These are phyloP conservation scores for Scolanthus callimorphus DNA, from an alignment of 92 coral and sea anemone species.

Conservation along the genomic window DNA sequence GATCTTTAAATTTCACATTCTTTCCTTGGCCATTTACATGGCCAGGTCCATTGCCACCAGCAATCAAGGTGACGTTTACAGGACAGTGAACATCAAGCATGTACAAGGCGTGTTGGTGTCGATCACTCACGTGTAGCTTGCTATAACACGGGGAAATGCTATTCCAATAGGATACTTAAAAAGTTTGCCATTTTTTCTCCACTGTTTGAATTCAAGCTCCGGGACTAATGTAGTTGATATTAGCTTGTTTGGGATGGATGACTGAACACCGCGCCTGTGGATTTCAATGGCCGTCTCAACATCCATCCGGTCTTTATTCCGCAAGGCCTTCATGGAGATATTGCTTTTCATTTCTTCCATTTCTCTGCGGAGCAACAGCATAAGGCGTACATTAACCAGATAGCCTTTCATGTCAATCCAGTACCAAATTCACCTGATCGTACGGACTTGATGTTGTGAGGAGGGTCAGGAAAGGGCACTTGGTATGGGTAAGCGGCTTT, in stretches of 20 bases:
- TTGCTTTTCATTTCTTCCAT: slow-evolving; percentile 11
- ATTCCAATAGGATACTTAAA: slow-evolving; percentile 32
- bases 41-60: slow-evolving; percentile 44
- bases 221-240: no score
- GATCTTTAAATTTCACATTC: slow-evolving; percentile 29
- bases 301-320: slow-evolving; percentile 9
- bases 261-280: not conserved
- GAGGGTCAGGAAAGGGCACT: no score
- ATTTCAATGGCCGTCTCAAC: not conserved
- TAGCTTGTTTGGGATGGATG: slow-evolving; percentile 23
- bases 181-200: no score
- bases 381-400: slow-evolving; percentile 13
- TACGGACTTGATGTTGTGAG: no score
- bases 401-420: slow-evolving; percentile 20
- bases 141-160: slow-evolving; percentile 38
- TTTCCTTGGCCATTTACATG: slow-evolving; percentile 38
- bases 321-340: slow-evolving; percentile 1
- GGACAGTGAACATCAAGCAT: slow-evolving; percentile 53
- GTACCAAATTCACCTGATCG: no score
- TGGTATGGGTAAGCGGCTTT: no score
- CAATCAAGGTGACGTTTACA: slow-evolving; percentile 36
- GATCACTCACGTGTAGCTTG: slow-evolving; percentile 38
- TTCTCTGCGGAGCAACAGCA: slow-evolving; percentile 9
- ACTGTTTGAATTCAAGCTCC: no score
- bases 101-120: slow-evolving; percentile 27